Base-by-base conservation (phyloP, 2,888 invertebrate species). In the Mystacides longicornis region DNA sequence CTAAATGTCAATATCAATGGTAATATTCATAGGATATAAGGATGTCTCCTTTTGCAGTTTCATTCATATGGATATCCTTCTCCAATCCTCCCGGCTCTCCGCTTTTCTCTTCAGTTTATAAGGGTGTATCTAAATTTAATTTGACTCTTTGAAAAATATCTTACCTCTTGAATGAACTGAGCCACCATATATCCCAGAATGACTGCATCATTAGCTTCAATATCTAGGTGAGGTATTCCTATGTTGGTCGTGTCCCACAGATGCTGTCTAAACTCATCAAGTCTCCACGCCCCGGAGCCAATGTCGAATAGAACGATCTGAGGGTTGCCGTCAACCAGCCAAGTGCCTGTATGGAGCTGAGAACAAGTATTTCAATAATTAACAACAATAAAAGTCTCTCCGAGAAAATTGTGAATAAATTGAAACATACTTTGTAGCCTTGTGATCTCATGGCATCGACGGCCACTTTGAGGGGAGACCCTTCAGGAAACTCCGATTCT, bases 321-420 rank as follows among this genome's bases (percentile, higher is more conserved):
- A 0, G 99, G 99, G 76, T 96, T 98, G n/a, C 99, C 99, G 67
- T 99, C 99, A 2, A 99, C 99, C 49, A 99, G 73, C 99, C 99
- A 99, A 2, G 96, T 87, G n/a, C 99, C 99, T 27, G 93, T 94
- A 67, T 91, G 86, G 9, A 95, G 79, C 89, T 91, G 66, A 21
- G 68, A 65, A 59, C 58, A 27, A 58, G 56, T 45, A 45, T 45
- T 19, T 3, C 18, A 45, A 21, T 19, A 20, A 16, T 11, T n/a
- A 11, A 19, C 3, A 21, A 20, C 20, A 45, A 19, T 7, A 45
- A 20, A 7, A 20, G 3, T 19, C 5, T 27, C n/a, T n/a, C n/a
- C n/a, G n/a, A n/a, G n/a, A n/a, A 43, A 16, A 14, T 43, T 16
- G 43, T 16, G 16, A 43, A 14, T 43, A 43, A 27, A 27, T 27